Conservation (phyloP, 2,888 invertebrate genomes). For the Lasiommata megera region DNA sequence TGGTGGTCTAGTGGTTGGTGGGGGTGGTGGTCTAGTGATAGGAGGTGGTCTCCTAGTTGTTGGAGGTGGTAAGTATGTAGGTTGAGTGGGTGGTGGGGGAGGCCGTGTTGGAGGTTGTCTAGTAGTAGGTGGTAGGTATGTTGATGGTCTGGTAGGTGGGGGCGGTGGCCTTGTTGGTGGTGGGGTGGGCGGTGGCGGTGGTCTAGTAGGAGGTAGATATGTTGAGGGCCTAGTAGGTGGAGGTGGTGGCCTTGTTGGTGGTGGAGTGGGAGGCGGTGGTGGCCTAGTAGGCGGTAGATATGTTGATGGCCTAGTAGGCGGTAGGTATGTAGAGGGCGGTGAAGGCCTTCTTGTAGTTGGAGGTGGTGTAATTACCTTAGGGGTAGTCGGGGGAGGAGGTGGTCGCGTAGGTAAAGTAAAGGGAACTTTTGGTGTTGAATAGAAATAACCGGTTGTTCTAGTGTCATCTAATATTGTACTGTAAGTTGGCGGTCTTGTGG, state of each 20-base stretch:
- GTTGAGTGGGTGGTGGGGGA: conserved; percentile 17
- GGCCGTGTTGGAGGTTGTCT: background rate
- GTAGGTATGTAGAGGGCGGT: conserved; percentile 8
- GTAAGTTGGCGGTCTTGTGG: conserved; percentile 21
- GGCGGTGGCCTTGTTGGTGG: conserved; percentile 10
- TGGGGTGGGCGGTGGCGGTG: conserved; percentile 7
- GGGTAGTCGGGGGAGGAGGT: conserved; percentile 17
- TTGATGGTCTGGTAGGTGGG: conserved; percentile 27
- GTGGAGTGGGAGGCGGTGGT: background rate
- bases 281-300: conserved; percentile 10
- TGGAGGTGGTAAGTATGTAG: conserved; percentile 15
- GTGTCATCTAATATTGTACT: conserved; percentile 25
- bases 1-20: conserved; percentile 14
- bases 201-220: background rate
- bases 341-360: conserved; percentile 19
- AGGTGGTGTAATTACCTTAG: background rate
- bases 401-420: conserved; percentile 32
- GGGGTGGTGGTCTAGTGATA: conserved; percentile 5
- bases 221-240: conserved; percentile 15
- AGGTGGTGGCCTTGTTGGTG: conserved; percentile 20
- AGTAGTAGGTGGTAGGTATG: conserved; percentile 24
- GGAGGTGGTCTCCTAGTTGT: conserved; percentile 21
- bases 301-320: conserved; percentile 28
- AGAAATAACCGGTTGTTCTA: conserved; percentile 36
- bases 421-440: conserved; percentile 34